Conservation (phyloP, 2,888 invertebrate genomes). For the Geophilus truncorum region DNA sequence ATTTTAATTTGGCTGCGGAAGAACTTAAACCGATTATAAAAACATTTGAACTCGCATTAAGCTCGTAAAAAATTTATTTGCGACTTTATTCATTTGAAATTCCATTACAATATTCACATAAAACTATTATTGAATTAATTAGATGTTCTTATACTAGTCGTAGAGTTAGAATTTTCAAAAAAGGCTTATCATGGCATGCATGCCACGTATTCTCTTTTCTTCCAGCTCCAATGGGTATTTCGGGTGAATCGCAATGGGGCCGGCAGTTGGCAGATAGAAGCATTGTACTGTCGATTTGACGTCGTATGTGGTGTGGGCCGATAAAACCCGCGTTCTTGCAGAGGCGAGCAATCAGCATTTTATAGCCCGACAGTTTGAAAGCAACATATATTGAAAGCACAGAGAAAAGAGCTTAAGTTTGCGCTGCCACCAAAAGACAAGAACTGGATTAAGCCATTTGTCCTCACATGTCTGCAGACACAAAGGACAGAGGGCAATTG, state of each 20-base stretch:
- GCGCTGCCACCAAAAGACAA: not conserved
- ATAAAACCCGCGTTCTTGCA: constrained; percentile 19
- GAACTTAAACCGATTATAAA: too few species aligned
- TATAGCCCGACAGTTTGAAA: constrained; percentile 28
- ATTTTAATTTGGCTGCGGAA: too few species aligned
- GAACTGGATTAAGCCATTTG: constrained; percentile 27
- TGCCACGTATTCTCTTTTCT: not conserved
- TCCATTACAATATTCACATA: not conserved
- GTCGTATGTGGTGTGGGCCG: not conserved
- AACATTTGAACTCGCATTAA: too few species aligned
- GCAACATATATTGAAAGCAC: constrained; percentile 20
- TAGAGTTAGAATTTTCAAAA: not conserved
- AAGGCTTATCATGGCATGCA: not conserved
- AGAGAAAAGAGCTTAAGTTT: not conserved
- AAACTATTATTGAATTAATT: not conserved
- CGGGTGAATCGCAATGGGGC: not conserved
- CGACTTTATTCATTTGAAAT: too few species aligned
- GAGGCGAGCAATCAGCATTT: constrained; percentile 29
- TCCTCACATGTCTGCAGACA: not conserved
- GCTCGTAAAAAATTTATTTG: too few species aligned
- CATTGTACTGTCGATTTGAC: not conserved
- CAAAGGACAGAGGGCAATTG: not conserved
- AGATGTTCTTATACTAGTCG: not conserved
- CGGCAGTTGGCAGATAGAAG: not conserved
- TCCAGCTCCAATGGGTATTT: not conserved